A percentile compares a stretch with the other conserved stretches of the same genome.
phyloP scores from a whole-genome alignment of 2,113 vertebrate species.

The Megaleporinus macrocephalus region DNA sequence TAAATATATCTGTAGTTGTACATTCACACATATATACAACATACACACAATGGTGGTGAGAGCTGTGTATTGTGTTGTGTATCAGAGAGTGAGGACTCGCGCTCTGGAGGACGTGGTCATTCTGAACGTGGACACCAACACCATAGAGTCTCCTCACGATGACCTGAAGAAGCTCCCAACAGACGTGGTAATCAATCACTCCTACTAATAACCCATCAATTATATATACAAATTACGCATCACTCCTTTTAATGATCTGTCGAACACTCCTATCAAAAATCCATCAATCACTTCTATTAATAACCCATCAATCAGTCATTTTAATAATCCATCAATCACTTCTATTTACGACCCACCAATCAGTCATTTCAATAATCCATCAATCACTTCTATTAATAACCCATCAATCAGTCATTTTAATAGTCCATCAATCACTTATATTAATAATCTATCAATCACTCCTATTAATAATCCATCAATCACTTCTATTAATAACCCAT shows the following conservation, averaged over 20 bases:
- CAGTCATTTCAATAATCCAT: too few relatives aligned
- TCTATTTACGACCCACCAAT: too few relatives aligned
- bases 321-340: background rate
- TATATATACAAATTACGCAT: background rate
- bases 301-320: background rate
- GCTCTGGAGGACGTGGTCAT: constrained; percentile 88
- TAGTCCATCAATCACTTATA: too few relatives aligned
- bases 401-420: too few relatives aligned
- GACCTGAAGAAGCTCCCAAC: constrained; percentile 85
- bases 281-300: background rate
- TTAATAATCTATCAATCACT: too few relatives aligned
- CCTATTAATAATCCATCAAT: too few relatives aligned
- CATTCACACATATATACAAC: background rate
- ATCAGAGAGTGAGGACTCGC: constrained; percentile 78
- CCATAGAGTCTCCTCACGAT: constrained; percentile 83
- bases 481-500: too few relatives aligned
- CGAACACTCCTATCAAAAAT: background rate
- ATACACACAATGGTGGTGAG: background rate
- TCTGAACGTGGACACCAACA: constrained; percentile 88
- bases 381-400: too few relatives aligned
- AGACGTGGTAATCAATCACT: constrained; percentile 78
- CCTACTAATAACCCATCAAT: background rate
- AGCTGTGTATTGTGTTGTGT: background rate
- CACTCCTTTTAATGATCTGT: background rate
- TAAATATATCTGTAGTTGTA: too few relatives aligned